Conservation (phyloP, 1,140 invertebrate species). For the Maniola jurtina region DNA sequence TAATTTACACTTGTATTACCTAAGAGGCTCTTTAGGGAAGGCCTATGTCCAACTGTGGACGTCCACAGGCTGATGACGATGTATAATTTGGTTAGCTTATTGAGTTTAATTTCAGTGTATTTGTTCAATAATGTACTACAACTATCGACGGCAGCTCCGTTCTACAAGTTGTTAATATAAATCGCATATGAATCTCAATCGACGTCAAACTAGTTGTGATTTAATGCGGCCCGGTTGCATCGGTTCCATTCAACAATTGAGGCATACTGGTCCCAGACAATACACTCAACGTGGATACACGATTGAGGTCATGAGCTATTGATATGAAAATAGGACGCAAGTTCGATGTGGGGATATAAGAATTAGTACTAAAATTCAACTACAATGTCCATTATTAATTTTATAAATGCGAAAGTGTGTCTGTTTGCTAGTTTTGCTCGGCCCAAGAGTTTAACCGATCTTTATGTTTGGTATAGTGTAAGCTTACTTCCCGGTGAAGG, state of each 20-base stretch:
- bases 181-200: slow-evolving; percentile 11
- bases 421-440: no score
- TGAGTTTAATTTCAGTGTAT: background rate
- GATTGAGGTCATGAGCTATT: slow-evolving; percentile 32
- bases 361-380: background rate
- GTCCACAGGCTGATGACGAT: no score
- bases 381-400: background rate
- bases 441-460: no score
- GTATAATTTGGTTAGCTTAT: background rate
- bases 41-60: no score
- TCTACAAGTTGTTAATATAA: background rate
- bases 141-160: background rate
- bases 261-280: slow-evolving; percentile 25
- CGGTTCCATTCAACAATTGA: slow-evolving; percentile 27
- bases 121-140: no score
- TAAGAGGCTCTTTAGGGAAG: no score
- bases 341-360: no score
- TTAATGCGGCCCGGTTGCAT: slow-evolving; percentile 21
- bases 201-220: slow-evolving; percentile 26
- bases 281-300: slow-evolving; percentile 14
- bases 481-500: no score
- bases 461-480: no score
- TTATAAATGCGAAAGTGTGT: no score
- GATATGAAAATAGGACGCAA: background rate
- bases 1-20: no score